Evolutionary conservation across 1,140 invertebrate genomes (phyloP).

Genomic region (Zaprionus ghesquierei): DNA sequence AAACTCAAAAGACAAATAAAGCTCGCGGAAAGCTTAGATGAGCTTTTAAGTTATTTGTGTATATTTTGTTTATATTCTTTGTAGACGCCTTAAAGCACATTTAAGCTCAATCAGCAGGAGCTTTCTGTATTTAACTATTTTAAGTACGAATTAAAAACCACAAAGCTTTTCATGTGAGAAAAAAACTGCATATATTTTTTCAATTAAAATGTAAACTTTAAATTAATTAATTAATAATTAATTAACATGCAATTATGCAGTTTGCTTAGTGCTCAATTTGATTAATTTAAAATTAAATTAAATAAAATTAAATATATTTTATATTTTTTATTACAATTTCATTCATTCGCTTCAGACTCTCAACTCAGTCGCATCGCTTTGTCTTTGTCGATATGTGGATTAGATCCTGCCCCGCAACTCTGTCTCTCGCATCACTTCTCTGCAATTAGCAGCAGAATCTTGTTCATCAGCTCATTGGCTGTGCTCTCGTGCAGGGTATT

Average conservation of each 20-base stretch:
- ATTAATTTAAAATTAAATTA: not conserved
- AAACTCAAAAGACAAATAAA: no score
- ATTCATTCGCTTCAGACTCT: not conserved
- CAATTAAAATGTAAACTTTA: not conserved
- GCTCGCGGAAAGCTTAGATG: no score
- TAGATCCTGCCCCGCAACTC: constrained; percentile 6
- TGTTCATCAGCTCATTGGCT: constrained; percentile 80
- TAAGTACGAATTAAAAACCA: no score
- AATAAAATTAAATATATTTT: not conserved
- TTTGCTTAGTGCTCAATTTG: not conserved
- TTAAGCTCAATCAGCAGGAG: no score
- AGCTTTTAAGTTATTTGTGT: no score
- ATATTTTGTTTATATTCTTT: no score
- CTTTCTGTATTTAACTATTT: no score
- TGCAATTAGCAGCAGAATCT: constrained; percentile 70
- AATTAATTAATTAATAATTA: not conserved
- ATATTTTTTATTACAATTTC: not conserved
- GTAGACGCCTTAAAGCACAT: no score
- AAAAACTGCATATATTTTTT: not conserved
- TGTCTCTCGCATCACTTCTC: constrained; percentile 50
- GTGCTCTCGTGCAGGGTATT: constrained; percentile 72
- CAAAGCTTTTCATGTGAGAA: no score
- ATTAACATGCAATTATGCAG: not conserved
- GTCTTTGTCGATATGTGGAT: not conserved
- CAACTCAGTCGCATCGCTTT: not conserved